Conservation (phyloP, 2,113 vertebrate genomes). For the Nothocercus julius region DNA sequence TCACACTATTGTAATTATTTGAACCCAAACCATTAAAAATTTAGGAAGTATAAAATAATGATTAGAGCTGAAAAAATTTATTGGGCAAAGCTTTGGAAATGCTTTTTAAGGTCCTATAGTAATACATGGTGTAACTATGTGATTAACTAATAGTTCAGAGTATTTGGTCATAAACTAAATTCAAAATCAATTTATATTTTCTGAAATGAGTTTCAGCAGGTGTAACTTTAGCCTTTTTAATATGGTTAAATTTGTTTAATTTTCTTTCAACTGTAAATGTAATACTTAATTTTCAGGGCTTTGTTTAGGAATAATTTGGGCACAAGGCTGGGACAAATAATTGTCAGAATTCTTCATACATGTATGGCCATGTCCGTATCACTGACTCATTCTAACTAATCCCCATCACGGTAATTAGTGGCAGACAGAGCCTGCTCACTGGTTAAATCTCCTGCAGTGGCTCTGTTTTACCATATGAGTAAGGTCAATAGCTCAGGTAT, state of each 20-base stretch:
- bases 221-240: background rate
- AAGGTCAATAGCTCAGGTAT: constrained; percentile 34
- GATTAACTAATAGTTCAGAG: background rate
- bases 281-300: background rate
- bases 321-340: background rate
- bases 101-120: background rate
- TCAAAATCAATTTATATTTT: background rate
- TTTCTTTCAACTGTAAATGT: background rate
- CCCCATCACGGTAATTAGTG: background rate
- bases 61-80: background rate
- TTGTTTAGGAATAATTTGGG: background rate
- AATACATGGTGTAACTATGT: background rate
- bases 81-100: background rate
- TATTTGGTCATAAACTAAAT: background rate
- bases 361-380: background rate
- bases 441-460: background rate
- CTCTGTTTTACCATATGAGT: constrained; percentile 5
- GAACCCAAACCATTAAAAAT: background rate
- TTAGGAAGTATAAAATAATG: background rate
- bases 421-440: background rate
- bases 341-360: background rate
- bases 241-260: background rate
- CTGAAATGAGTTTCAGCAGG: background rate
- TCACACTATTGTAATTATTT: background rate
- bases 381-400: background rate